These are phyloP conservation scores for Takifugu flavidus DNA, from an alignment of 2,113 vertebrate species.

Conservation along the genomic window DNA sequence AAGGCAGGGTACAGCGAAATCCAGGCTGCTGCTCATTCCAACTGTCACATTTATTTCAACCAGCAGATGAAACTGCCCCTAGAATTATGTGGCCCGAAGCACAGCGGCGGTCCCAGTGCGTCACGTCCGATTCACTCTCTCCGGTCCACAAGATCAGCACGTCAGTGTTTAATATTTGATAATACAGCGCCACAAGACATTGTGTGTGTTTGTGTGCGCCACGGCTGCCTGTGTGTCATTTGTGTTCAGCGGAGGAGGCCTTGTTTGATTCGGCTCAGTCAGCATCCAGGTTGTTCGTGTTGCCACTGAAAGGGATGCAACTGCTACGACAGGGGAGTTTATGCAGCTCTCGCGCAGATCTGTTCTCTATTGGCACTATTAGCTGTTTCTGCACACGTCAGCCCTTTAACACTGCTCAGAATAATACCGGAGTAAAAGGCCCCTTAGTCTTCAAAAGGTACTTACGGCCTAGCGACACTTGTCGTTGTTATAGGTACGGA, in stretches of 20 bases:
- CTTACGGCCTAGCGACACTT: too few relatives aligned
- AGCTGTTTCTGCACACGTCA: too few relatives aligned
- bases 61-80: not conserved
- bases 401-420: too few relatives aligned
- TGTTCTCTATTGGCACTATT: too few relatives aligned
- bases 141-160: conserved; percentile 42
- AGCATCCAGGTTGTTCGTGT: conserved; percentile 1
- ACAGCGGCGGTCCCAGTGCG: not conserved
- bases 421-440: too few relatives aligned
- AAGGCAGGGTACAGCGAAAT: not conserved
- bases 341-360: too few relatives aligned
- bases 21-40: not conserved
- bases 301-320: conserved; percentile 8
- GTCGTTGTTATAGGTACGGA: too few relatives aligned
- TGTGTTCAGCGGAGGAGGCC: not conserved
- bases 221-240: conserved; percentile 9
- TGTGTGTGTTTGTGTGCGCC: conserved; percentile 17
- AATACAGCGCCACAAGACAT: conserved; percentile 49
- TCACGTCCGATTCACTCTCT: conserved; percentile 23
- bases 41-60: not conserved
- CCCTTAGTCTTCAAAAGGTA: too few relatives aligned
- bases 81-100: not conserved
- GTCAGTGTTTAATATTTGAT: conserved; percentile 37
- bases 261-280: not conserved
- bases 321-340: too few relatives aligned